These are phyloP conservation scores for Urosaurus nigricauda DNA, from an alignment of 2,797 vertebrate species.

Conservation along the genomic window DNA sequence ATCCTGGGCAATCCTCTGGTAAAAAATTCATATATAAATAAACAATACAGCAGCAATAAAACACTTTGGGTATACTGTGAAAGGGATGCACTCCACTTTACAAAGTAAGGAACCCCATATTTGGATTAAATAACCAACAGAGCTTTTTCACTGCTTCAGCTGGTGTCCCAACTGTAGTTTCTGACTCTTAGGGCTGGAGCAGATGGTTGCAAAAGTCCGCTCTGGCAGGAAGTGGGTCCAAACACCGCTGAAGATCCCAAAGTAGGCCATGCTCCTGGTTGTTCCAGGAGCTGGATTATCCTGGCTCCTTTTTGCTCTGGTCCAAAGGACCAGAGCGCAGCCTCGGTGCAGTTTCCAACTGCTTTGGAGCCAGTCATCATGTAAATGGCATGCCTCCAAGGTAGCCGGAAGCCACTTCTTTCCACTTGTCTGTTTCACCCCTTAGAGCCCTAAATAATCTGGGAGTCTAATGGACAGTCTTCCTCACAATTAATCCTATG, in stretches of 20 bases:
- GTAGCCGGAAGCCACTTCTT: too few relatives aligned
- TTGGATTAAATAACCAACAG: not conserved
- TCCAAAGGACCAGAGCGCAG: too few relatives aligned
- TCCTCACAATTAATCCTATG: not conserved
- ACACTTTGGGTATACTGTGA: not conserved
- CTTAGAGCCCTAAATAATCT: not conserved
- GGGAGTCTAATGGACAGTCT: not conserved
- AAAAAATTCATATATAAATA: not conserved
- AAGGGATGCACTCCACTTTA: not conserved
- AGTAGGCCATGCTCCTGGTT: too few relatives aligned
- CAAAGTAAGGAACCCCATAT: not conserved
- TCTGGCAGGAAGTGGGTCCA: too few relatives aligned
- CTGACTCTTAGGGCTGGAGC: not conserved
- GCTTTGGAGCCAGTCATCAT: too few relatives aligned
- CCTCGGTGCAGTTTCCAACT: too few relatives aligned
- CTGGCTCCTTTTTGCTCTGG: too few relatives aligned
- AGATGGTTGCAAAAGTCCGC: too few relatives aligned
- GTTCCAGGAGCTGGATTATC: too few relatives aligned
- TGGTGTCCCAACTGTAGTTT: not conserved
- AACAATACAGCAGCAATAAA: not conserved
- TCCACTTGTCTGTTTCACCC: too few relatives aligned
- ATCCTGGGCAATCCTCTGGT: not conserved
- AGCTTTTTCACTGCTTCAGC: not conserved
- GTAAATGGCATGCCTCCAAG: too few relatives aligned
- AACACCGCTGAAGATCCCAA: too few relatives aligned